phyloP scores from a whole-genome alignment of 2,888 invertebrate species.

The Dryomyza anilis region DNA sequence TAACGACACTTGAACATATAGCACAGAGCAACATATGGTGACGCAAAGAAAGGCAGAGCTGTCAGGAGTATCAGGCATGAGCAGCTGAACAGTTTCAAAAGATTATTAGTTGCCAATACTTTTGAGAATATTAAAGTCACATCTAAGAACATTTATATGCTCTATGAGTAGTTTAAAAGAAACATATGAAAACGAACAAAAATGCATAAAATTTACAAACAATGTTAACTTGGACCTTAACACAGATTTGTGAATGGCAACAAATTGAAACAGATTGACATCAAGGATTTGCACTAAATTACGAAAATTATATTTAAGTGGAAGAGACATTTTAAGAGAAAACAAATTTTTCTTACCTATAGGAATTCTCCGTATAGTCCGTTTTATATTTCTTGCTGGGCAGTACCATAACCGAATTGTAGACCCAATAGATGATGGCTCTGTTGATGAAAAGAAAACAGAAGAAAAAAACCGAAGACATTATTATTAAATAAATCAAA shows the following conservation, averaged over 20 bases:
- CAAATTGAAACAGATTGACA: background rate
- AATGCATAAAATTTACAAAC: background rate
- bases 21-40: too few relatives aligned
- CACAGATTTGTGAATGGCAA: conserved; percentile 6
- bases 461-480: conserved; percentile 16
- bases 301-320: background rate
- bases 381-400: conserved; percentile 87
- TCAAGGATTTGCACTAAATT: background rate
- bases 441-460: conserved; percentile 54
- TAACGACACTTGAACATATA: conserved; percentile 1
- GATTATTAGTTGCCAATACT: conserved; percentile 39
- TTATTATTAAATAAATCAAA: background rate
- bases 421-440: conserved; percentile 92
- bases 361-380: conserved; percentile 83
- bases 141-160: conserved; percentile 18
- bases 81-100: conserved; percentile 7
- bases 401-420: conserved; percentile 86
- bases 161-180: background rate
- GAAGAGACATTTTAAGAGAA: background rate
- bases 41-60: background rate
- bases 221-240: conserved; percentile 8
- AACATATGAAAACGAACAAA: background rate
- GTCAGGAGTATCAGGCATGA: background rate
- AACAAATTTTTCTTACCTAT: conserved; percentile 64
- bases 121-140: conserved; percentile 28